Conservation (phyloP, 2,113 vertebrate genomes). For the Colossoma macropomum region DNA sequence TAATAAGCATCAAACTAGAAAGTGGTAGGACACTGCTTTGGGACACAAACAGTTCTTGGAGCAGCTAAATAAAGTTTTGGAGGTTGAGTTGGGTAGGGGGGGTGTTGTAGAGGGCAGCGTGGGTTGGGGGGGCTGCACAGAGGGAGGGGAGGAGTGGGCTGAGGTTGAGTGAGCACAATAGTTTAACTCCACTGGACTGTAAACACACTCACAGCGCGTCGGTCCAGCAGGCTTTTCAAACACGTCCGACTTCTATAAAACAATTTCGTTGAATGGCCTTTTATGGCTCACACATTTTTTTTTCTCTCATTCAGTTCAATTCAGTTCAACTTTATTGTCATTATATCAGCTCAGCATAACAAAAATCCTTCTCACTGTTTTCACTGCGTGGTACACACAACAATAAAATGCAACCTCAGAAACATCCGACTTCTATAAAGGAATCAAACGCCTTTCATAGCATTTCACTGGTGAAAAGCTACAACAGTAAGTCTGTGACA, state of each 20-base stretch:
- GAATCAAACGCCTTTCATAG: neutral
- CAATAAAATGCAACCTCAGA: neutral
- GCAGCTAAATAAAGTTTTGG: neutral
- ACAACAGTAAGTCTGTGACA: too few relatives aligned
- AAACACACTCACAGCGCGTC: neutral
- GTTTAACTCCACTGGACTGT: slow-evolving; percentile 1
- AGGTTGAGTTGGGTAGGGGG: neutral
- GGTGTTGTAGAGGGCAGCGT: neutral
- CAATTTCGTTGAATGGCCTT: neutral
- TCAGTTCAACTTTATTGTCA: neutral
- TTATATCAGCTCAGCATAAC: neutral
- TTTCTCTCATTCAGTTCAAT: neutral
- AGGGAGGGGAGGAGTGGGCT: slow-evolving; percentile 15
- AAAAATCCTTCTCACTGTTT: neutral
- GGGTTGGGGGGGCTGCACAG: neutral
- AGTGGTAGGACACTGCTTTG: neutral
- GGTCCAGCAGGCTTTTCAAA: neutral
- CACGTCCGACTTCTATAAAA: neutral
- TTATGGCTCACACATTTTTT: neutral
- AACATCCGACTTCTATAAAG: neutral
- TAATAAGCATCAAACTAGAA: neutral
- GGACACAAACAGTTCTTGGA: neutral
- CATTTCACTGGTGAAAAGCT: too few relatives aligned
- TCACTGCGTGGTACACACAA: neutral
- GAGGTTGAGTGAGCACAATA: neutral